Evolutionary conservation across 37 sponge, comb jelly and placozoan species (phyloP).

Genomic region (Chondrilla cf. caribensis): DNA sequence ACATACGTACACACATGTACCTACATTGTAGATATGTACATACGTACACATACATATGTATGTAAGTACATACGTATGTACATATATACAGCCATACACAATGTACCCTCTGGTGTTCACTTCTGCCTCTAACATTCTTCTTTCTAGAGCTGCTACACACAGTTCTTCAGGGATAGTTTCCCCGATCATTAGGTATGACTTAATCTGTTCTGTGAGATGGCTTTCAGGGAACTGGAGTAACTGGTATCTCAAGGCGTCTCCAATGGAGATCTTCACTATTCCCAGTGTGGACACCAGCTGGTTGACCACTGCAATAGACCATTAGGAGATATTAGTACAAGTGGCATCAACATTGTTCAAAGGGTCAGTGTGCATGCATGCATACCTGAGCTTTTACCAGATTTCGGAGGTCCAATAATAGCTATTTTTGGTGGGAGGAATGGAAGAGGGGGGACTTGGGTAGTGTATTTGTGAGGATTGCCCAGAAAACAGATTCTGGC

Average conservation of each 20-base stretch:
- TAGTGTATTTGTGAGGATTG: slow-evolving; percentile 72
- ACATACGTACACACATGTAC: not conserved
- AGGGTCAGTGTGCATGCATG: too few relatives aligned
- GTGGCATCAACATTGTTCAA: too few relatives aligned
- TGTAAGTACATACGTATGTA: not conserved
- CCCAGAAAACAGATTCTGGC: slow-evolving; percentile 63
- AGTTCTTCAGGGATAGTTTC: slow-evolving; percentile 88
- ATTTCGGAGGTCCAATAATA: slow-evolving; percentile 89
- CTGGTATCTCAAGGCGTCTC: slow-evolving; percentile 77
- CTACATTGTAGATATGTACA: not conserved
- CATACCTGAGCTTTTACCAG: slow-evolving; percentile 89
- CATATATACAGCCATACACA: not conserved
- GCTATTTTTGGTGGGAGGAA: slow-evolving; percentile 74
- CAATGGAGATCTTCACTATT: slow-evolving; percentile 74
- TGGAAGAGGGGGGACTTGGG: slow-evolving; percentile 54
- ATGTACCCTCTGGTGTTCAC: slow-evolving; percentile 89
- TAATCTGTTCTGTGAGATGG: slow-evolving; percentile 67
- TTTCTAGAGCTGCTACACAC: slow-evolving; percentile 78
- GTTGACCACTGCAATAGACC: slow-evolving; percentile 72
- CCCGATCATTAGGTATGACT: slow-evolving; percentile 61
- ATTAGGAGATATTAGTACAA: not conserved
- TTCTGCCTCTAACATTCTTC: slow-evolving; percentile 71
- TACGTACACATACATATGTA: slow-evolving; percentile 9
- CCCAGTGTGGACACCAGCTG: slow-evolving; percentile 76
- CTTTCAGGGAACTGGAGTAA: slow-evolving; percentile 67